Base-by-base conservation (phyloP, 2,888 invertebrate species). In the Copidosoma aretas region DNA sequence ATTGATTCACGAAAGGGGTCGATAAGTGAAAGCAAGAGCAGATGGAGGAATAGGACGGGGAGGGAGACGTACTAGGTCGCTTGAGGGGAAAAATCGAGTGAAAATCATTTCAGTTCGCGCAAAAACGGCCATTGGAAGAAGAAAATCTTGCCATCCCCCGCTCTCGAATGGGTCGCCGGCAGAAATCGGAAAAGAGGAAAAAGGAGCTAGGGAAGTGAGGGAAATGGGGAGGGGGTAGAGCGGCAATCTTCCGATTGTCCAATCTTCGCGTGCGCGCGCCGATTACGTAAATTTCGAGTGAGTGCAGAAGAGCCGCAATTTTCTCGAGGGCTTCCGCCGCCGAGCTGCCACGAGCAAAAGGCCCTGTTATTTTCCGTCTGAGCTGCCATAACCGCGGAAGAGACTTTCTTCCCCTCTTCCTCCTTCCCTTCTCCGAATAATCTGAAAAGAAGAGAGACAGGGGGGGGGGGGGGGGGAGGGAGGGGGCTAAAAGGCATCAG, bases 321-420 rank as follows among this genome's bases (percentile, higher is more conserved):
- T 72, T 72, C 67, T 72, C 68, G 66, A 70, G 70, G 66, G 61
- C 70, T 72, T 72, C 68, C 70, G 62, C 58, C 25, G 81, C 63
- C 66, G 64, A 67, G 75, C 82, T 82, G 83, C 81, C 83, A 82
- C 69, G 67, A 77, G 79, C 83, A 83, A 81, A 79, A 79, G 79
- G 79, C 80, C 78, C 78, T 77, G 82, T 82, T 82, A 84, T 84
- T 84, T 84, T 84, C 83, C 83, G 81, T 80, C 77, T 77, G 82
- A 83, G 77, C 78, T 80, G 81, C 73, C 77, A 77, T 76, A 69
- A 74, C 74, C 74, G 79, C 79, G 75, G 71, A 46, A 25, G 77
- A 25, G 56, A 32, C 32, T 32, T 32, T 32, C 32, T 46, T 46
- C 43, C 12, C 56, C 46, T 43, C 39, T 8, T 25, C 17, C 46